These are phyloP conservation scores for Drosophila lacertosa DNA, from an alignment of 1,140 invertebrate species.

Conservation along the genomic window DNA sequence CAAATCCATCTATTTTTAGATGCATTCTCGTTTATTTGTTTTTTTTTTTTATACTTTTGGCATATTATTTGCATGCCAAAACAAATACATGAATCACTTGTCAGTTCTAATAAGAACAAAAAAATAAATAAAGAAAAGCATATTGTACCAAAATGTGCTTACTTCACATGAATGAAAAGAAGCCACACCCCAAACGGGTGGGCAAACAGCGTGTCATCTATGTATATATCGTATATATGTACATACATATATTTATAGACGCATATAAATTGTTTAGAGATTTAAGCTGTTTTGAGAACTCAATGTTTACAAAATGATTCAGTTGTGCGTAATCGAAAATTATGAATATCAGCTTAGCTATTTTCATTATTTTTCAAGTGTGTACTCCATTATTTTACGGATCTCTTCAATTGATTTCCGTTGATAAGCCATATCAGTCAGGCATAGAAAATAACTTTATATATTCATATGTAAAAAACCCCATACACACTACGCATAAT, in stretches of 20 bases:
- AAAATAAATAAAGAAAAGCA: slow-evolving; percentile 8
- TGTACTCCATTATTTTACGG: background rate
- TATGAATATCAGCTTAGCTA: slow-evolving; percentile 12
- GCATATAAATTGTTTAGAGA: slow-evolving; percentile 3
- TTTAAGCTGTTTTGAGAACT: slow-evolving; percentile 8
- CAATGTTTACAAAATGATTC: slow-evolving; percentile 35
- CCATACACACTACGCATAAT: slow-evolving; percentile 30
- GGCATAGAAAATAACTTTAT: background rate
- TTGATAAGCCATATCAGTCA: slow-evolving; percentile 33
- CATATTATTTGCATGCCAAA: slow-evolving; percentile 23
- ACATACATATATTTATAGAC: slow-evolving; percentile 5
- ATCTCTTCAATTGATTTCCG: slow-evolving; percentile 49
- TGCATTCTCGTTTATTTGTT: slow-evolving; percentile 4
- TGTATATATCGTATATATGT: too few relatives aligned
- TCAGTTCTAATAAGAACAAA: slow-evolving; percentile 22
- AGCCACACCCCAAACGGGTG: slow-evolving; percentile 37
- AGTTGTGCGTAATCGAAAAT: slow-evolving; percentile 40
- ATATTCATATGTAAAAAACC: slow-evolving; percentile 14
- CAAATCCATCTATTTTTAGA: slow-evolving; percentile 21
- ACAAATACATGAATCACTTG: slow-evolving; percentile 34
- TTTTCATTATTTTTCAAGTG: slow-evolving; percentile 28
- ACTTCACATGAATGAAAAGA: slow-evolving; percentile 31
- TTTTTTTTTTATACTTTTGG: slow-evolving; percentile 33
- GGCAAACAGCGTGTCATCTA: slow-evolving; percentile 9
- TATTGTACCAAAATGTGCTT: slow-evolving; percentile 10